Percentiles rank a stretch among this genome's conserved stretches.
These are phyloP conservation scores for Aphis gossypii DNA, from an alignment of 1,140 invertebrate genomes.

Conservation along the genomic window DNA sequence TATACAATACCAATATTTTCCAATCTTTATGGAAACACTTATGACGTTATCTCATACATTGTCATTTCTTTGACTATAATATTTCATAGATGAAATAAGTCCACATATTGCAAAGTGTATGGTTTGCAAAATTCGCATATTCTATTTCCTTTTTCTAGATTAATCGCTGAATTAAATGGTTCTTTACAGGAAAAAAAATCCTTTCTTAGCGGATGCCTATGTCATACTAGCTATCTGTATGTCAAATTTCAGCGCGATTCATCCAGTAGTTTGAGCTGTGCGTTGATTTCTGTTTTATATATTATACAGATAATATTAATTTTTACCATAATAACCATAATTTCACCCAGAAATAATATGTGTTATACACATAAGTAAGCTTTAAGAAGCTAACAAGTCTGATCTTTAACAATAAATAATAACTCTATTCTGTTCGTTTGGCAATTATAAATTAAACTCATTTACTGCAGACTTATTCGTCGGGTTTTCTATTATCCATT, in stretches of 20 bases:
- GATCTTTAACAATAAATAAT: not conserved
- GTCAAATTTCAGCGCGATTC: too few relatives aligned
- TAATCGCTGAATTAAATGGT: not conserved
- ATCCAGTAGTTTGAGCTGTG: too few relatives aligned
- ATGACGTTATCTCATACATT: not conserved
- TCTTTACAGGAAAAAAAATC: not conserved
- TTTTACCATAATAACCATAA: not conserved
- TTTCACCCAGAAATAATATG: too few relatives aligned
- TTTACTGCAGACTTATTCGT: not conserved
- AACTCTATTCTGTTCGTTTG: too few relatives aligned
- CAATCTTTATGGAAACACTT: not conserved
- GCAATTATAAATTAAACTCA: not conserved
- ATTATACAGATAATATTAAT: not conserved
- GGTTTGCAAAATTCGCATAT: not conserved
- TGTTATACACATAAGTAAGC: not conserved
- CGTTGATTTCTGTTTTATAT: too few relatives aligned
- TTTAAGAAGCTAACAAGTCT: not conserved
- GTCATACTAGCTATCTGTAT: too few relatives aligned
- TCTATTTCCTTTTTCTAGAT: not conserved
- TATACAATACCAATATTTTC: not conserved
- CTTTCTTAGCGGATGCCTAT: too few relatives aligned
- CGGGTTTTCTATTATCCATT: not conserved
- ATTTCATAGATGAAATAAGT: not conserved
- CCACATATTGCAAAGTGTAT: not conserved
- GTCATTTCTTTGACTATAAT: not conserved